phyloP scores from a whole-genome alignment of 2,113 vertebrate species.

The Oriolus oriolus region DNA sequence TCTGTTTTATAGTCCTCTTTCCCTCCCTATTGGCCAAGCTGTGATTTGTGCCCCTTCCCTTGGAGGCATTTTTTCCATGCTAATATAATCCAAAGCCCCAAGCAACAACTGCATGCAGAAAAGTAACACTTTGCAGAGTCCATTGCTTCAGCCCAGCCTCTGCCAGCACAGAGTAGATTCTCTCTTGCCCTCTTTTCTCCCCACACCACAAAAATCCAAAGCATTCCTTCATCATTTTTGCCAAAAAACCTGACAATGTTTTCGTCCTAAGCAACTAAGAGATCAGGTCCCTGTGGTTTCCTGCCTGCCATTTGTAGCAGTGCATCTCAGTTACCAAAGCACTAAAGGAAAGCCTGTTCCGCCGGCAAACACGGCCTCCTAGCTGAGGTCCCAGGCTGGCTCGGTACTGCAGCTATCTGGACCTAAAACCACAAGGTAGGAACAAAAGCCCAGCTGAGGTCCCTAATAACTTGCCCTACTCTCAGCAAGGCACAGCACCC shows the following conservation, averaged over 20 bases:
- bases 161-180: not conserved
- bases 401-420: not conserved
- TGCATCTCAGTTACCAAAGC: not conserved
- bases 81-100: conserved; percentile 44
- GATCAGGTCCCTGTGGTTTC: not conserved
- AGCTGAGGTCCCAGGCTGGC: not conserved
- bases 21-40: conserved; percentile 9
- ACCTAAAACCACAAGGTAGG: not conserved
- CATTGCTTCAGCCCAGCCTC: not conserved
- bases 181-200: not conserved
- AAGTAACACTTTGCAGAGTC: not conserved
- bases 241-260: not conserved
- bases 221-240: not conserved
- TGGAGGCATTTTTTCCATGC: not conserved
- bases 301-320: not conserved
- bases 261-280: not conserved
- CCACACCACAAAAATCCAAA: not conserved
- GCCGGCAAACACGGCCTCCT: fast-evolving
- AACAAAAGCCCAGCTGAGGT: not conserved
- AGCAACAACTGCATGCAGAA: not conserved
- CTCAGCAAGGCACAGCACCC: not conserved
- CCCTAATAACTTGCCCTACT: not conserved
- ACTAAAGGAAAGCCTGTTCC: not conserved
- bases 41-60: conserved; percentile 46
- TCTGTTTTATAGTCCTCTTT: conserved; percentile 45